phyloP scores from a whole-genome alignment of 2,113 vertebrate species.

The Rhinopomastus cyanomelas region DNA sequence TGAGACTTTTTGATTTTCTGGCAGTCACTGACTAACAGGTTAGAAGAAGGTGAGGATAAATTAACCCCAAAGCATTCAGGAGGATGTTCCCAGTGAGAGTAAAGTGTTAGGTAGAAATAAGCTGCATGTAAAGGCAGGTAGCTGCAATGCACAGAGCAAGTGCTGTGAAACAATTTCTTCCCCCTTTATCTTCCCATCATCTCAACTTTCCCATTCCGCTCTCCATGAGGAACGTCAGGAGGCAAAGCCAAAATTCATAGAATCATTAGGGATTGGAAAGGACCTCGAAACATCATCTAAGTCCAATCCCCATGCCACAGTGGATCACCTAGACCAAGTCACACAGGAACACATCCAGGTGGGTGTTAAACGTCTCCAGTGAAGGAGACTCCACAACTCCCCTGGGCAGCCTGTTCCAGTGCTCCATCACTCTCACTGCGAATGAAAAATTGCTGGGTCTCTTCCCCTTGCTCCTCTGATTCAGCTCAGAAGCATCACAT shows the following conservation, averaged over 20 bases:
- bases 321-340: too few species aligned
- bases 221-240: background rate
- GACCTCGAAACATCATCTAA: too few species aligned
- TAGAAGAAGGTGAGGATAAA: background rate
- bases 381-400: too few species aligned
- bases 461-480: background rate
- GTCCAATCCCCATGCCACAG: too few species aligned
- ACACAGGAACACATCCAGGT: too few species aligned
- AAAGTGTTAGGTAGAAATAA: background rate
- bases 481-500: background rate
- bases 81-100: background rate
- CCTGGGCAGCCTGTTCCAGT: too few species aligned
- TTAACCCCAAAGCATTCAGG: background rate
- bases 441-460: background rate
- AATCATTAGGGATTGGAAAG: too few species aligned
- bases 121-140: background rate
- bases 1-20: background rate
- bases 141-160: background rate
- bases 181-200: background rate
- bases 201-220: background rate
- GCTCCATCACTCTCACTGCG: too few species aligned
- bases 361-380: too few species aligned
- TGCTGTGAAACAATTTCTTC: background rate
- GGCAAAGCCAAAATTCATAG: background rate
- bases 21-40: background rate